Base-by-base conservation (phyloP, 2,888 invertebrate species). In the Lasioglossum lativentre region DNA sequence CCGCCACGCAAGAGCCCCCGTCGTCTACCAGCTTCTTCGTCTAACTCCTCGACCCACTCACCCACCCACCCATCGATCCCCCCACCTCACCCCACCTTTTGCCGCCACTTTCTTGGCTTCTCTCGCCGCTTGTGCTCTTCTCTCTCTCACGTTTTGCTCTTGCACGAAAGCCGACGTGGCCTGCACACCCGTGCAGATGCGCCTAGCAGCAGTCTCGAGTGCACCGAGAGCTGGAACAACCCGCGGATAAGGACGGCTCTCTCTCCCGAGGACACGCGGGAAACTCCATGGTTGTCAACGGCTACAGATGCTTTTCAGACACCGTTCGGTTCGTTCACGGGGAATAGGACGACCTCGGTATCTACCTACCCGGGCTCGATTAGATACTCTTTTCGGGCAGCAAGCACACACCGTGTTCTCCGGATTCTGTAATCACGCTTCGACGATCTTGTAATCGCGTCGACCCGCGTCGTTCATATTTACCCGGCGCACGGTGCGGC, bases 21-120 rank as follows among this genome's bases (percentile, higher is more conserved):
- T 74, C 86, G 77, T 81, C 85, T 74, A 80, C 38, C 80, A 76
- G 76, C 80, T 86, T 91, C 89, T 86, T 79, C 78, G 72, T 71
- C 86, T 77, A 86, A 70, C 79, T 85, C 78, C 79, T 76, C 85
- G 82, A 73, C 73, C 71, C 40, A 47, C 77, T 78, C 78, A 86
- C 81, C 88, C 88, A 89, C 86, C 89, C 88, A 86, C 87, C 86
- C 89, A 78, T 86, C 90, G 80, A 85, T 78, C 70, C 66, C 38
- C 70, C 30, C 19, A 52, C 73, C 38, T 89, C 78, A 52, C 82
- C 78, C 84, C 56, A 75, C 86, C 72, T 85, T 82, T 79, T 73
- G 76, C 84, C 86, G 86, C 86, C 90, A 90, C 90, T 90, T 90
- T 92, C 91, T 91, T 90, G 88, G 87, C 90, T 90, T 90, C 89